A percentile compares a stretch with the other conserved stretches of the same genome.
phyloP scores from a whole-genome alignment of 1,140 invertebrate species.

The Nixonia krombeini region DNA sequence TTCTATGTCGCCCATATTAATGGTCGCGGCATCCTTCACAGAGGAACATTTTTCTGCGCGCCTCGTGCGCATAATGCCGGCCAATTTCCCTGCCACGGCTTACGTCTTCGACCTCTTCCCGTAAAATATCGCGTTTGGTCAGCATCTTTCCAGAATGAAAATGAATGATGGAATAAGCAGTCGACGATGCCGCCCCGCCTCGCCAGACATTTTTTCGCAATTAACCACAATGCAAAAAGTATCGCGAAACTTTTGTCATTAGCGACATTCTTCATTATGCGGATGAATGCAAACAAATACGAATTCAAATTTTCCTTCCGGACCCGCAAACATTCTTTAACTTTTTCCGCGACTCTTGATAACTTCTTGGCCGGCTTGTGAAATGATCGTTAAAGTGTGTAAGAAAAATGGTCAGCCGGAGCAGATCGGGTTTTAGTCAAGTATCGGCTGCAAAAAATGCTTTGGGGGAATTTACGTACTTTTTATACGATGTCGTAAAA shows the following conservation, averaged over 20 bases:
- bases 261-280: background rate
- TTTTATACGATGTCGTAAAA: no score
- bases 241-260: background rate
- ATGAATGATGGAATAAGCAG: background rate
- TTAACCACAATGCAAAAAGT: background rate
- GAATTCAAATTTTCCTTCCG: no score
- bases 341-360: no score
- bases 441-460: no score
- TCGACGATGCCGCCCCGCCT: background rate
- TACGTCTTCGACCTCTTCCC: background rate
- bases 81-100: slow-evolving; percentile 28
- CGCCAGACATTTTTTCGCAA: background rate
- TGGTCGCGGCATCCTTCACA: background rate
- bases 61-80: slow-evolving; percentile 12
- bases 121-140: slow-evolving; percentile 52
- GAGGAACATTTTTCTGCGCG: background rate
- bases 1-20: background rate
- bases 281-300: no score
- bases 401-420: no score
- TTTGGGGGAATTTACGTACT: no score
- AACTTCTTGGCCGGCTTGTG: no score
- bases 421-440: no score
- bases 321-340: no score
- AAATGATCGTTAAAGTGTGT: no score
- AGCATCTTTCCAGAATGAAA: slow-evolving; percentile 38